Conservation (phyloP, 2,888 invertebrate genomes). For the Ornithoptera priamus region DNA sequence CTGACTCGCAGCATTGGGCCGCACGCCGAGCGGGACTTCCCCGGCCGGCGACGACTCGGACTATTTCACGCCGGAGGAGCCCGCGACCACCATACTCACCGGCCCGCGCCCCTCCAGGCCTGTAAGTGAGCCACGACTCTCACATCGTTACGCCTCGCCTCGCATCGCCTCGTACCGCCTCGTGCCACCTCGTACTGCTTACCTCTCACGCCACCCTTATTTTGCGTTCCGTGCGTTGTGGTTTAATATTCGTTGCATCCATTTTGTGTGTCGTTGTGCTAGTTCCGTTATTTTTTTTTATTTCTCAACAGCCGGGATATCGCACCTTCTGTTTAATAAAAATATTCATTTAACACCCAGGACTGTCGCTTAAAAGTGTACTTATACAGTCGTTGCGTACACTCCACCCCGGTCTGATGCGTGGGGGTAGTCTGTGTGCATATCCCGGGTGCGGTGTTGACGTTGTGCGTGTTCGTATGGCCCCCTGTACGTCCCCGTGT, state of each 20-base stretch:
- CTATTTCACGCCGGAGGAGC: constrained; percentile 89
- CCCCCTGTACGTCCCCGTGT: constrained; percentile 6
- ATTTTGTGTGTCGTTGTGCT: constrained; percentile 22
- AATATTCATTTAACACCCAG: background rate
- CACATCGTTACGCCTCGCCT: constrained; percentile 22
- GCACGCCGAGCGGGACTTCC: constrained; percentile 56
- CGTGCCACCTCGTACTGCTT: constrained; percentile 17
- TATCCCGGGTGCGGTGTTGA: no score
- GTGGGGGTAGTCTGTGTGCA: no score
- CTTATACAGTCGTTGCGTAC: no score
- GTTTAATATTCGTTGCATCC: constrained; percentile 24
- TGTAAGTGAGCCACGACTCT: constrained; percentile 54
- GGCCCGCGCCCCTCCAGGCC: constrained; percentile 72
- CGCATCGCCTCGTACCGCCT: constrained; percentile 12
- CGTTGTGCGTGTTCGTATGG: background rate
- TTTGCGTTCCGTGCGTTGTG: constrained; percentile 20
- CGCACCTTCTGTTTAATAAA: background rate
- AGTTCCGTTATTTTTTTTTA: background rate
- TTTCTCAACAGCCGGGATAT: background rate
- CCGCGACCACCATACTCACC: constrained; percentile 83
- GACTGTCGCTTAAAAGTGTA: background rate
- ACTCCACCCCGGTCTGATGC: background rate
- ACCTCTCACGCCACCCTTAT: constrained; percentile 14
- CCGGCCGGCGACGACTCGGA: constrained; percentile 85
- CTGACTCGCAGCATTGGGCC: constrained; percentile 39